Evolutionary conservation across 2,113 vertebrate genomes (phyloP).

Genomic region (rabbit (Oryctolagus cuniculus)): mOryCun1.1 NC_091439.1:87075001-87075500

Average conservation of each 20-base stretch:
- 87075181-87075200: background rate
- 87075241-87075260: background rate
- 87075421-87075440: conserved; percentile 32
- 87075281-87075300: conserved; percentile 39
- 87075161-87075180: background rate
- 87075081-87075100: background rate
- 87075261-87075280: conserved; percentile 9
- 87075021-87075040: background rate
- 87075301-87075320: conserved; percentile 1
- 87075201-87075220: conserved; percentile 35
- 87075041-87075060: background rate
- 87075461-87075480: conserved; percentile 6
- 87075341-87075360: background rate
- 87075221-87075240: background rate
- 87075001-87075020: background rate
- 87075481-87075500: conserved; percentile 43
- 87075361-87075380: background rate
- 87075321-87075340: conserved; percentile 3
- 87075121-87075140: conserved; percentile 7
- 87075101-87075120: background rate
- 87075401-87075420: conserved; percentile 33
- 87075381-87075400: background rate
- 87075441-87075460: background rate
- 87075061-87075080: background rate
- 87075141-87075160: conserved; percentile 10